Percentiles rank a stretch among this genome's conserved stretches.
Conservation (phyloP, 2,113 vertebrate species). For the Oenanthe oenanthe region DNA sequence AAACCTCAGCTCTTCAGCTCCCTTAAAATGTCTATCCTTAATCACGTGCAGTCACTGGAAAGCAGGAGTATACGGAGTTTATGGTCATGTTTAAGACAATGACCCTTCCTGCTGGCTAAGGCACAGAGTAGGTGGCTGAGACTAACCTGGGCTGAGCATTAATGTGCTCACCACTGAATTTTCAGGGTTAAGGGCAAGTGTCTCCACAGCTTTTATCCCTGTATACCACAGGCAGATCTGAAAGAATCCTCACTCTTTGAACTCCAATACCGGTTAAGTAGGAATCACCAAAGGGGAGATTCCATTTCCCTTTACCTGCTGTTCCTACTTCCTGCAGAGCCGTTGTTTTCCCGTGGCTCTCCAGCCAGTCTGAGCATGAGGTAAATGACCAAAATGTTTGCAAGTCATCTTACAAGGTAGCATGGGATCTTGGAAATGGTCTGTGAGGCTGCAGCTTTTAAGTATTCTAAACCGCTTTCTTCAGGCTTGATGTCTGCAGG, state of each 20-base stretch:
- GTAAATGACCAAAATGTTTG: background rate
- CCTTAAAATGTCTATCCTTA: background rate
- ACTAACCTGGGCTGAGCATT: background rate
- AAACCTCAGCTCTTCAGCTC: background rate
- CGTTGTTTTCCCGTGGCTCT: accelerated
- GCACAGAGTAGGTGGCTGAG: background rate
- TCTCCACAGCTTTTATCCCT: background rate
- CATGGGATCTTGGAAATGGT: background rate
- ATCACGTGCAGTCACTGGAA: background rate
- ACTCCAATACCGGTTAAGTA: background rate
- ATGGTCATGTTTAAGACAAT: background rate
- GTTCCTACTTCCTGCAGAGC: background rate
- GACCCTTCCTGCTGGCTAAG: background rate
- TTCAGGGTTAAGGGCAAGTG: background rate
- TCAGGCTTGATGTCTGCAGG: background rate
- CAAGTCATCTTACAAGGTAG: background rate
- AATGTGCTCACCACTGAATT: background rate
- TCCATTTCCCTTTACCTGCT: background rate
- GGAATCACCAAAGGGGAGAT: background rate
- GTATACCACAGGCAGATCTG: background rate
- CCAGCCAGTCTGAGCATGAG: background rate
- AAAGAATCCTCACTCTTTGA: background rate
- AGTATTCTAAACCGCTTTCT: background rate
- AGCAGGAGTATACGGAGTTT: background rate
- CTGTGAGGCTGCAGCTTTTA: background rate